Evolutionary conservation across 2,888 invertebrate genomes (phyloP).

Genomic region (Eledona agricola): DNA sequence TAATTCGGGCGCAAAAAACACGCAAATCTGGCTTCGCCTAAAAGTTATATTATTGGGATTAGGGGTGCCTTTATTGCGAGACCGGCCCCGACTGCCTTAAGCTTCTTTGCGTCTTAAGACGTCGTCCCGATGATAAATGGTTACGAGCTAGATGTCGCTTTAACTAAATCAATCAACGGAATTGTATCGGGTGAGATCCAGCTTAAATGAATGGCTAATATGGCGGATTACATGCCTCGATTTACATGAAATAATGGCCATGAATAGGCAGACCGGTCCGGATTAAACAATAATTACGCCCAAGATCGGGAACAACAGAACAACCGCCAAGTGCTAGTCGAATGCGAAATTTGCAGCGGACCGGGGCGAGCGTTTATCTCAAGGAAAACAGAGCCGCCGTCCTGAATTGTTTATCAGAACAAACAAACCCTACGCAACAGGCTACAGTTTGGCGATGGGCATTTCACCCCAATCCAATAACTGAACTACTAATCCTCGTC

Average conservation of each 20-base stretch:
- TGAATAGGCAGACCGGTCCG: constrained; percentile 26
- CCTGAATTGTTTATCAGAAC: no score
- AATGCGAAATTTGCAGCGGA: no score
- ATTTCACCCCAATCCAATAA: no score
- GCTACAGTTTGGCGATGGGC: no score
- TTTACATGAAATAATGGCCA: constrained; percentile 32
- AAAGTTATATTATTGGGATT: constrained; percentile 9
- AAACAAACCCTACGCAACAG: no score
- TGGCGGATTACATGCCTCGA: constrained; percentile 19
- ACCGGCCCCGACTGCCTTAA: neutral
- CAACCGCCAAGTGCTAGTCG: no score
- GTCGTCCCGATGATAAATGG: constrained; percentile 16
- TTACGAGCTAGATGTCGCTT: constrained; percentile 11
- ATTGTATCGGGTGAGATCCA: constrained; percentile 3
- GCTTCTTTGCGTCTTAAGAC: constrained; percentile 11
- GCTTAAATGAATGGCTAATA: constrained; percentile 23
- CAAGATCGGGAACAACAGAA: no score
- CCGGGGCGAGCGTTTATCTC: no score
- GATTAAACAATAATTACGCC: constrained; percentile 19
- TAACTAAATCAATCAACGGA: constrained; percentile 20
- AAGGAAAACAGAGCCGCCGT: no score
- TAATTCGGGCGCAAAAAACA: no score
- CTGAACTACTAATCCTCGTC: no score
- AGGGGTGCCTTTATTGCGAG: constrained; percentile 1
- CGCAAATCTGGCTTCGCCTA: constrained; percentile 1